Evolutionary conservation across 1,140 invertebrate species (phyloP), one percentile per base, ranked within the genome.

Genomic region (Holcopasites calliopsidis): DNA sequence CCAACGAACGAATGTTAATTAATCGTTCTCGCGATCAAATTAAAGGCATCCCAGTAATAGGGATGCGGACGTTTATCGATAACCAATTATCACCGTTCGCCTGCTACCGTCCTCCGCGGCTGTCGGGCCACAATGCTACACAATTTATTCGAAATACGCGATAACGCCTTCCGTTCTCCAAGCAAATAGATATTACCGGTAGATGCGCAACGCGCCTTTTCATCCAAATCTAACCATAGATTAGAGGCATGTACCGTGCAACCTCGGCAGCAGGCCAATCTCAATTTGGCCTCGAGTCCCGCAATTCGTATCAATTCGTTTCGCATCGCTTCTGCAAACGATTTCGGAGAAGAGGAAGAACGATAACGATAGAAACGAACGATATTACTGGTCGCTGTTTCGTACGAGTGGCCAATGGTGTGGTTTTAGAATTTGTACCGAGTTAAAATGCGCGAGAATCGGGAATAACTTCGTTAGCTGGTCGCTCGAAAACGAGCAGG

Each of bases 201-300:
- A 2, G 3, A 44, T 55, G 4, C 38, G 10, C 11, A 35, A 13
- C n/a, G 3, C 18, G 42, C 16, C 38, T 70, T 58, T 42, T 47
- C 31, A 33, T 23, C 10, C 18, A 8, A 33, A 35, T 70, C 31
- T 47, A 58, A 70, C 55, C 26, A 35, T 44, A 33, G 40, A 71
- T 65, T 54, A n/a, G 6, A 11, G 16, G 11, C n/a, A 54, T 18
- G 58, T 38, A 31, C 3, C 8, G 10, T 35, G 13, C 2, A 26
- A 61, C 16, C 38, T 73, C 49, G 35, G n/a, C 47, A 49, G 26
- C 18, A n/a, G 28, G 60, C 70, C 49, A 73, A 73, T 42, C 38
- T 52, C 35, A 13, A 38, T 13, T 62, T 33, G 47, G 5, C 33
- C 18, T 33, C n/a, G 26, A 64, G 21, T 13, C 5, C 18, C 11